A percentile compares a stretch with the other conserved stretches of the same genome.
Conservation (phyloP, 1,140 invertebrate genomes). For the Camponotus vicinus region DNA sequence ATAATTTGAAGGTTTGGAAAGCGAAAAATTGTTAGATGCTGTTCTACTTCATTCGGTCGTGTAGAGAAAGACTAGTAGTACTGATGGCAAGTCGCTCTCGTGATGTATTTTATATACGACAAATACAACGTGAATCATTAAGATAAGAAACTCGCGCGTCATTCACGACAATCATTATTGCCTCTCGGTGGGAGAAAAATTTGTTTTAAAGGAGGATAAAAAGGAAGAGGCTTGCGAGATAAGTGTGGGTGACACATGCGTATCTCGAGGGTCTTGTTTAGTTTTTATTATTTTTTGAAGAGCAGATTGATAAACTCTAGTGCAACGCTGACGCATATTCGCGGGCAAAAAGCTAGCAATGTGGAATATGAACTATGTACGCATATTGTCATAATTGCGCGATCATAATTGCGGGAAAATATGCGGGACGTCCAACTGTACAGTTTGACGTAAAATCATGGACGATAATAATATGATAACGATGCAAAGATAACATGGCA, state of each 20-base stretch:
- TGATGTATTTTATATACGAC: constrained; percentile 77
- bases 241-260: not conserved
- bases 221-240: not conserved
- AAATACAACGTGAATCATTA: constrained; percentile 63
- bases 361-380: constrained; percentile 40
- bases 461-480: constrained; percentile 29
- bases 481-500: not conserved
- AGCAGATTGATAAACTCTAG: constrained; percentile 24
- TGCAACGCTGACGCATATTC: constrained; percentile 18
- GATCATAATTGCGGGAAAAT: constrained; percentile 1
- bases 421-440: not conserved
- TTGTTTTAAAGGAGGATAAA: not conserved
- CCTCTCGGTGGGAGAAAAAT: not conserved
- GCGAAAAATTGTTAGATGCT: not conserved
- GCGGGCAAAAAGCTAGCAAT: not conserved
- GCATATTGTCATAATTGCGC: not conserved
- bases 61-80: constrained; percentile 33
- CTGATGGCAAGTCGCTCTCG: constrained; percentile 51
- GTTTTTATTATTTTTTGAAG: constrained; percentile 18
- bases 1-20: constrained; percentile 63
- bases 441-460: constrained; percentile 31
- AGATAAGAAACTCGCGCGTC: constrained; percentile 67
- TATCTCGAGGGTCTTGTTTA: constrained; percentile 4
- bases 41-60: constrained; percentile 54
- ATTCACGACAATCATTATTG: constrained; percentile 59